Conservation (phyloP, 2,797 vertebrate genomes). For the Mormyrops attenuatus region DNA sequence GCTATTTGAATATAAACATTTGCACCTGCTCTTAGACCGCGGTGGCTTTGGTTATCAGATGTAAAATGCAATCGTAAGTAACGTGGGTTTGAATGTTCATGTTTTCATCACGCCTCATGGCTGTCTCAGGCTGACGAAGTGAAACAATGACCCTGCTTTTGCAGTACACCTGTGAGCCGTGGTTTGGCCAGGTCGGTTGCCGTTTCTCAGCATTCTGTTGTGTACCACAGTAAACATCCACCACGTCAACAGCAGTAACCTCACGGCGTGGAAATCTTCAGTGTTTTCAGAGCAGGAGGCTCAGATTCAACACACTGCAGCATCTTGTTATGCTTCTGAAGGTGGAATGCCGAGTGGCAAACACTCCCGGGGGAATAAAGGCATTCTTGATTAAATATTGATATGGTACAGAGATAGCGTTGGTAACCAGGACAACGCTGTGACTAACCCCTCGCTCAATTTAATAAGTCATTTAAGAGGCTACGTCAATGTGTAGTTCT, state of each 20-base stretch:
- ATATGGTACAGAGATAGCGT: background rate
- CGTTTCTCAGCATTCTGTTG: background rate
- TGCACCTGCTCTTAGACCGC: background rate
- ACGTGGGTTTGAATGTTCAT: background rate
- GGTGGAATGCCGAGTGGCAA: background rate
- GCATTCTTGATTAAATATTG: constrained; percentile 11
- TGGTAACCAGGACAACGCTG: background rate
- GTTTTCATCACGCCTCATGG: background rate
- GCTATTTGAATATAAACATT: background rate
- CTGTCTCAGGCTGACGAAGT: background rate
- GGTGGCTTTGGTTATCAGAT: background rate
- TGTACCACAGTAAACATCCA: background rate
- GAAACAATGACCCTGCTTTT: background rate
- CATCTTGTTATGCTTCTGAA: background rate
- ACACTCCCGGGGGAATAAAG: background rate
- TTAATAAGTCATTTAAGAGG: background rate
- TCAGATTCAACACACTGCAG: background rate
- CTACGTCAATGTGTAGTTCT: constrained; percentile 39
- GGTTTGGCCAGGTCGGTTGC: background rate
- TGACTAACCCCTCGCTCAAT: constrained; percentile 7
- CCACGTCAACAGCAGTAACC: background rate
- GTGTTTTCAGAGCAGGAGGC: background rate
- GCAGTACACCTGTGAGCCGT: background rate
- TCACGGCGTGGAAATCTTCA: background rate
- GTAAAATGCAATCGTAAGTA: background rate